Base-by-base conservation (phyloP, 2,888 invertebrate species). In the Calameuta filiformis region DNA sequence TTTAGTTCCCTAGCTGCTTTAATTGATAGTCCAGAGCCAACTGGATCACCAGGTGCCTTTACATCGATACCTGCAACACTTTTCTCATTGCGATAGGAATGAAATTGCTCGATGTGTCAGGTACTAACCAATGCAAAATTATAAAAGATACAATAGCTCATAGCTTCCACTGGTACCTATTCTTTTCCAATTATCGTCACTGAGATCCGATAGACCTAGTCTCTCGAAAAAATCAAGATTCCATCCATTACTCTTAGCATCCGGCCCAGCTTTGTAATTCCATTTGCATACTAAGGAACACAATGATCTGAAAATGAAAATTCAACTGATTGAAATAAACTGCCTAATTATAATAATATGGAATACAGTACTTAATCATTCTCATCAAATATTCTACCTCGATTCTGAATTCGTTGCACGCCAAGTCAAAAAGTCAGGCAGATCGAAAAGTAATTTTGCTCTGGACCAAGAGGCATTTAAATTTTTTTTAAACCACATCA, bases 251-350 rank as follows among this genome's bases (percentile, higher is more conserved):
- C 23, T 23, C 79, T 91, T 92, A 0, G 92, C 93, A 80, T 93
- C 93, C 79, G 92, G 92, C 81, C 94, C 93, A 83, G 95, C 95
- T 91, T 95, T 95, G 90, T 96, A 98, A 83, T 96, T 96, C 98
- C 98, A 98, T 92, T 99, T 99, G 90, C 98, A 98, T 4, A 97
- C 97, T 78, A 98, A 93, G 9, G 98, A 98, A 91, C 98, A 99
- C 23, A 98, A 92, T 0, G 98, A 99, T 88, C 98, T 95, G 82
- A 78, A 90, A 90, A 83, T 56, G 33, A 78, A 80, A 75, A 76
- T 77, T 83, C 69, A 11, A 68, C 40, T 30, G 75, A 35, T 69
- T 33, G 73, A 56, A 30, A 9, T 56, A 40, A 71, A 79, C 76
- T 69, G 11, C 75, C 1, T 40, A 56, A 77, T 76, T 77, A 73